A percentile compares a stretch with the other conserved stretches of the same genome.
These are phyloP conservation scores for Drosophila ezoana DNA, from an alignment of 2,888 invertebrate genomes.

Conservation along the genomic window DNA sequence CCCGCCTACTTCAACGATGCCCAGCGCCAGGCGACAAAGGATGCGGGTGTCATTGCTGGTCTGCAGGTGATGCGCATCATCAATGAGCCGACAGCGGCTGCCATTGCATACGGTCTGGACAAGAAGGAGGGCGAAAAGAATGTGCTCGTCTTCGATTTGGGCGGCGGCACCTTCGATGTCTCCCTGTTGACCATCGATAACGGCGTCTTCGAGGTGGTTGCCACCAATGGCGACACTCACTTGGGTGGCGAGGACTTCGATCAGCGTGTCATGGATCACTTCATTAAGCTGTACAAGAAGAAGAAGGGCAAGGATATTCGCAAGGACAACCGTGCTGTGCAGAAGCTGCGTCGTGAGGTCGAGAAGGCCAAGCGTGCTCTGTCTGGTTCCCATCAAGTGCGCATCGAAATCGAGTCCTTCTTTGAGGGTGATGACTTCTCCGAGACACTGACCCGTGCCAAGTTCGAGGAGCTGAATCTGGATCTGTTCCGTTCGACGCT, in stretches of 20 bases:
- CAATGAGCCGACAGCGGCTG: conserved; percentile 98
- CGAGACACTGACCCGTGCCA: conserved; percentile 98
- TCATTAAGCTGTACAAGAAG: conserved; percentile 99
- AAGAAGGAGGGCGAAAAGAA: conserved; percentile 99
- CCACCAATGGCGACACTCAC: conserved; percentile 94
- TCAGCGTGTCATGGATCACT: conserved; percentile 99
- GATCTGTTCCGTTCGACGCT: conserved; percentile 95
- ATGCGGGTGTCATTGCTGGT: conserved; percentile 97
- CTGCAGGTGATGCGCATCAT: conserved; percentile 90
- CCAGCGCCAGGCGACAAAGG: conserved; percentile 99
- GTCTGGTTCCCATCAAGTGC: conserved; percentile 96
- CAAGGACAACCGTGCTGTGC: conserved; percentile 96
- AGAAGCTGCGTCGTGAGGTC: conserved; percentile 98
- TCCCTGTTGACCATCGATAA: conserved; percentile 99
- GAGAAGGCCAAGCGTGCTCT: conserved; percentile 99
- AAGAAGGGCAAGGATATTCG: conserved; percentile 99
- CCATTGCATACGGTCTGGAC: conserved; percentile 98
- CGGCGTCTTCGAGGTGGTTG: conserved; percentile 95
- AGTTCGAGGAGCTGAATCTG: conserved; percentile 99
- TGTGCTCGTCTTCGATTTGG: conserved; percentile 98
- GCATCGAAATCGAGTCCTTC: conserved; percentile 99
- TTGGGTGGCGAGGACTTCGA: conserved; percentile 99
- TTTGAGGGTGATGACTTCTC: conserved; percentile 99
- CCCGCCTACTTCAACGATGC: conserved; percentile 99
- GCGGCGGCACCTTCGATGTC: conserved; percentile 99